Percentiles rank a stretch among this genome's conserved stretches.
phyloP scores from a whole-genome alignment of 1,140 invertebrate species.

The Euwallacea similis region DNA sequence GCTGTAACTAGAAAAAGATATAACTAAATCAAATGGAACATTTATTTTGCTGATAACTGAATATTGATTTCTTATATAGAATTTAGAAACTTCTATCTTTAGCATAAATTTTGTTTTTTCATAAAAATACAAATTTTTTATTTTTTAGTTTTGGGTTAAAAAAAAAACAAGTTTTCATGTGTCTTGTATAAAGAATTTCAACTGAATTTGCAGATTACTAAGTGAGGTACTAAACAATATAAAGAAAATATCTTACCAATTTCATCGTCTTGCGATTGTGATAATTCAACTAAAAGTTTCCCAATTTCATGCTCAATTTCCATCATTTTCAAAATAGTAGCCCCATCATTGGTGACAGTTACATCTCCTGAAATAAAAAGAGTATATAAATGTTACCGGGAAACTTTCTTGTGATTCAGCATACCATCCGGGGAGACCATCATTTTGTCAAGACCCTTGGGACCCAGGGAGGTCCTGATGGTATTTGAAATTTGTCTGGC shows the following conservation, averaged over 20 bases:
- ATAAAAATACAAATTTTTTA: neutral
- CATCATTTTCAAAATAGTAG: constrained; percentile 99
- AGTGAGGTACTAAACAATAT: neutral
- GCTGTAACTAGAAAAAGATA: too few species aligned
- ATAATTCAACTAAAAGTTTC: constrained; percentile 96
- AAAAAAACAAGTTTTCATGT: neutral
- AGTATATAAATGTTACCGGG: neutral
- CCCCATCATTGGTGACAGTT: constrained; percentile 98
- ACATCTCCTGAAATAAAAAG: constrained; percentile 75
- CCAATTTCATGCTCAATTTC: constrained; percentile 99
- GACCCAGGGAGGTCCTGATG: constrained; percentile 92
- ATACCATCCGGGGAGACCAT: constrained; percentile 88
- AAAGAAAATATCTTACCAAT: constrained; percentile 63
- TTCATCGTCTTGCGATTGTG: constrained; percentile 99
- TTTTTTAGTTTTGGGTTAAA: neutral
- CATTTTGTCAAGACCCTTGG: constrained; percentile 95
- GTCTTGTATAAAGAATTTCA: too few species aligned
- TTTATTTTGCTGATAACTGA: too few species aligned
- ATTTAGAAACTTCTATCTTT: neutral
- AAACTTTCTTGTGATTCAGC: neutral
- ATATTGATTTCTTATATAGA: too few species aligned
- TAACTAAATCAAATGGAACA: too few species aligned
- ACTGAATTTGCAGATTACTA: too few species aligned
- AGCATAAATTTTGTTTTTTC: neutral
- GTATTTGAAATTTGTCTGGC: constrained; percentile 88